Base-by-base conservation (phyloP, 2,888 invertebrate genomes). In the Drosophila fulvimacula region DNA sequence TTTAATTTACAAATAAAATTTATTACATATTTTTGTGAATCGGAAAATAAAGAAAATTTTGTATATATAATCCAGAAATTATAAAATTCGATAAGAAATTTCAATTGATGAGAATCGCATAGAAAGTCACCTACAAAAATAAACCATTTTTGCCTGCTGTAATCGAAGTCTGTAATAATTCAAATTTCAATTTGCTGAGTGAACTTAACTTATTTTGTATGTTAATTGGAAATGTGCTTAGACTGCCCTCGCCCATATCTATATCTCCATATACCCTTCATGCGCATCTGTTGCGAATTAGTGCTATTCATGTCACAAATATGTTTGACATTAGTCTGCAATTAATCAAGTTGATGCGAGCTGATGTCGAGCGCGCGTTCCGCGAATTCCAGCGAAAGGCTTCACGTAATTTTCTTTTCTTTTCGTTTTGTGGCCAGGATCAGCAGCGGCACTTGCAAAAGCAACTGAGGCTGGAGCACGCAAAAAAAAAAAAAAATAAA, bases 281-380 rank as follows among this genome's bases (percentile, higher is more conserved):
- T 39, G 15, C 17, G 39, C 30, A 27, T 62, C 27, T 6, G 64
- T 69, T 49, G 27, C 21, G 36, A 39, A 62, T 61, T 32, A 57
- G 48, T 11, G 21, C 53, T 59, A 71, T 56, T 51, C 44, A 55
- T 42, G 52, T 39, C 62, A 58, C 32, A 51, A 60, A 53, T 69
- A 51, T 73, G 71, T 75, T 60, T 73, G 79, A 82, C 81, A 76
- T 86, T 83, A 70, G 81, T 56, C 66, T 49, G 70, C 61, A 76
- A 85, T 85, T 81, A 85, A 85, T 88, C 85, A 85, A 38, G 52
- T 60, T 71, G 59, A 59, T 76, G 72, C 53, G 67, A 71, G 63
- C 38, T 71, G 64, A 71, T 61, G 24, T n/a, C 46, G 15, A 10
- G 30, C n/a, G 73, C 41, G 39, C 62, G 41, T 17, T 34, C 55